These are phyloP conservation scores for Kryptolebias ocellatus DNA, from an alignment of 2,797 vertebrate species.

Conservation along the genomic window DNA sequence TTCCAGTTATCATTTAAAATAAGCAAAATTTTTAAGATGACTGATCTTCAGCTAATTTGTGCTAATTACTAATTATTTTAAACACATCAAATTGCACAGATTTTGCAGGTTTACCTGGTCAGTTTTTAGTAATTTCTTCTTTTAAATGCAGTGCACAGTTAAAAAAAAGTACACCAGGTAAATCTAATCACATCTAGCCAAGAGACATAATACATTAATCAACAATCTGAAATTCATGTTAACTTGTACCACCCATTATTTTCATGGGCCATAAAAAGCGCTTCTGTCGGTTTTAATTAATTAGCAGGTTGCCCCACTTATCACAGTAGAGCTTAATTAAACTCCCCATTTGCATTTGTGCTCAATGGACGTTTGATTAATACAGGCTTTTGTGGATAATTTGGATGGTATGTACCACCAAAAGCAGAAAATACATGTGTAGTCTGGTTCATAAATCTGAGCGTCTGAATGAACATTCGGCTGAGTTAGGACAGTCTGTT, in stretches of 20 bases:
- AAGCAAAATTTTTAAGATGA: slow-evolving; percentile 9
- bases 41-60: slow-evolving; percentile 32
- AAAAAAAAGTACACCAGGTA: slow-evolving; percentile 39
- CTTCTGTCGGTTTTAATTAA: slow-evolving; percentile 74
- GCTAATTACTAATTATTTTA: slow-evolving; percentile 47
- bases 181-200: slow-evolving; percentile 41
- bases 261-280: slow-evolving; percentile 52
- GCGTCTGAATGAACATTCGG: slow-evolving; percentile 44
- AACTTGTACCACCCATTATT: slow-evolving; percentile 49
- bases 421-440: slow-evolving; percentile 50
- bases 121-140: slow-evolving; percentile 21
- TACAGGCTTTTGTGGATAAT: slow-evolving; percentile 69
- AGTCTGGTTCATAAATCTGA: slow-evolving; percentile 45
- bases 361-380: slow-evolving; percentile 72
- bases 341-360: slow-evolving; percentile 70
- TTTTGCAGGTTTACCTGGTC: slow-evolving; percentile 27
- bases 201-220: slow-evolving; percentile 40
- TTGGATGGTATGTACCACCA: slow-evolving; percentile 56
- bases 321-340: slow-evolving; percentile 76
- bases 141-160: slow-evolving; percentile 6
- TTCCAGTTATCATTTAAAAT: slow-evolving; percentile 4
- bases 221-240: slow-evolving; percentile 56
- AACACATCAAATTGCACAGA: slow-evolving; percentile 33
- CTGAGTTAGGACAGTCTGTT: slow-evolving; percentile 35
- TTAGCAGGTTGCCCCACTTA: slow-evolving; percentile 76